Evolutionary conservation across 2,888 invertebrate genomes (phyloP).

Genomic region (Temnothorax rugatulus): DNA sequence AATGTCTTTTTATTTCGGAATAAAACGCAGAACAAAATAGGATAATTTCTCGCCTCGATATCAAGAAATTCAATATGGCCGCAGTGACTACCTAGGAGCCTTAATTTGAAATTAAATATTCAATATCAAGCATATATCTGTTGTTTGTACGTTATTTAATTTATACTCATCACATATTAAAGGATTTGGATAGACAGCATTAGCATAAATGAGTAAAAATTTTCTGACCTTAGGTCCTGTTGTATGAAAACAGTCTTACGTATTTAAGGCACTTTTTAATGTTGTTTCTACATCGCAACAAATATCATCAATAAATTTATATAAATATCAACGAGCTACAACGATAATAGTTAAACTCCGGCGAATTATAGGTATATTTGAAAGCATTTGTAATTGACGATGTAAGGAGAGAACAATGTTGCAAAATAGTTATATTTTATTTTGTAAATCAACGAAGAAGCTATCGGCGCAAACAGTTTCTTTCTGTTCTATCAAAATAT

Average conservation of each 20-base stretch:
- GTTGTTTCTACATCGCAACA: background rate
- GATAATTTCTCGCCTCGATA: too few relatives aligned
- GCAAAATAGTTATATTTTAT: background rate
- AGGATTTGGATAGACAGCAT: background rate
- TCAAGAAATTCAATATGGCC: too few relatives aligned
- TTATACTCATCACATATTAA: background rate
- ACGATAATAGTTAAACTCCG: background rate
- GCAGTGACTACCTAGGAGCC: too few relatives aligned
- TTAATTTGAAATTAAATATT: background rate
- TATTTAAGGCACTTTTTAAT: slow-evolving; percentile 44
- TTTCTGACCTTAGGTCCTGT: background rate
- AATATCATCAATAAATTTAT: background rate
- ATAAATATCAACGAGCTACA: background rate
- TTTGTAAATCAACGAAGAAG: slow-evolving; percentile 18
- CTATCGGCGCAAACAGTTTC: background rate
- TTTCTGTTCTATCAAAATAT: slow-evolving; percentile 27
- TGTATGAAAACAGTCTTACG: slow-evolving; percentile 5
- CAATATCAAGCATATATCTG: background rate
- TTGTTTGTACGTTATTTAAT: background rate
- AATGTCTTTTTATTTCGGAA: too few relatives aligned
- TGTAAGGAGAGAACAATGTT: slow-evolving; percentile 16
- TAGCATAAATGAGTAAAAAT: background rate
- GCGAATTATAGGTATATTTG: slow-evolving; percentile 9
- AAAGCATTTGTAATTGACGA: slow-evolving; percentile 40
- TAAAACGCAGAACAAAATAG: too few relatives aligned